Base-by-base conservation (phyloP, 2,797 vertebrate species). In the Orestias chungarensis region DNA sequence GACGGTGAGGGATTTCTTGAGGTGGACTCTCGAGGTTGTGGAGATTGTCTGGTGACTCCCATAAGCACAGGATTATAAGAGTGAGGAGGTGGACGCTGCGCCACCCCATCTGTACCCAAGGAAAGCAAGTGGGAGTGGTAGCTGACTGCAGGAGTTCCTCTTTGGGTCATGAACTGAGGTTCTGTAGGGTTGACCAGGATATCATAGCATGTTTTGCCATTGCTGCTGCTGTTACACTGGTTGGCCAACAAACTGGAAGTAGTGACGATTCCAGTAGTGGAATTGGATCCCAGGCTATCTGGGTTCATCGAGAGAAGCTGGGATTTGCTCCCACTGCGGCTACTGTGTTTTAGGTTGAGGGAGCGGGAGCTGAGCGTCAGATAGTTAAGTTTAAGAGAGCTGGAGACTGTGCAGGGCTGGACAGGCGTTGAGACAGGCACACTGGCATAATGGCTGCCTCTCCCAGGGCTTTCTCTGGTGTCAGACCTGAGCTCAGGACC, bases 141-240 rank as follows among this genome's bases (percentile, higher is more conserved):
- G 70, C 91, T 82, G 0, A 95, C 84, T 0, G 93, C 75, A 14
- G 95, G 89, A 2, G 85, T 81, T 0, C 92, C 93, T 25, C 95
- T 92, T 75, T 96, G 96, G 59, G 93, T 71, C 0, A 95, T 82
- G 71, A 93, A 94, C 73, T 94, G 91, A 66, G 94, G 91, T 67
- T 95, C 93, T n/a, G 71, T 65, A 0, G 96, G 94, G 84, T 89
- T 94, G 27, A 96, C 88, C 71, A 98, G 92, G 89, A 95, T 97
- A 85, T 99, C 97, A 0, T 96, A 97, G 0, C 96, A 96, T 73
- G 98, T 91, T 86, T 95, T 97, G 87, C 55, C 12, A 85, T 96
- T 97, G 87, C 95, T 90, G 83, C 96, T 73, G 70, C 95, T 97
- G 86, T 95, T 97, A 88, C 93, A 95, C 80, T 96, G 95, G 87